Conservation (phyloP, 2,113 vertebrate species). For the Ciconia maguari region DNA sequence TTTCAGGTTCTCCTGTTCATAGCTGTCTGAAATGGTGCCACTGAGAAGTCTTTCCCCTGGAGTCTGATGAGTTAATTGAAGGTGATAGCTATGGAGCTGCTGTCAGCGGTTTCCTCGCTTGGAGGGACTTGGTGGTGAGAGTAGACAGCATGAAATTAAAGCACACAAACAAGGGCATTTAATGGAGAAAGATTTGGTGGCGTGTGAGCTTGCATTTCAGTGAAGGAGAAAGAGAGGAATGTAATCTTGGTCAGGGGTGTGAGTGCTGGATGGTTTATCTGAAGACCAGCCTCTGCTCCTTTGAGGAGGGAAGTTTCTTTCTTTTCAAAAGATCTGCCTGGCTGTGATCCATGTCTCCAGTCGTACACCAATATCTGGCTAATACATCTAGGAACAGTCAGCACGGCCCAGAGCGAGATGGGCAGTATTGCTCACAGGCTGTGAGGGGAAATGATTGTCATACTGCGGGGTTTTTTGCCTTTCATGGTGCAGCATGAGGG, state of each 20-base stretch:
- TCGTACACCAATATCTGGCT: accelerated
- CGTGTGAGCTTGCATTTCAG: neutral
- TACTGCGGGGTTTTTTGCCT: neutral
- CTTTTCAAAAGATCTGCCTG: neutral
- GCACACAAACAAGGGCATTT: neutral
- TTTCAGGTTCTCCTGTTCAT: neutral
- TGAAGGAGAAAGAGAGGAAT: neutral
- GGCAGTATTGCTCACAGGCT: neutral
- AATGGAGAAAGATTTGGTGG: neutral
- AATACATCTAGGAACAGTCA: neutral
- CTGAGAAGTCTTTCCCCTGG: neutral
- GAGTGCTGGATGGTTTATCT: neutral
- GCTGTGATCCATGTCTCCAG: neutral
- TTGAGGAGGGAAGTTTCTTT: neutral
- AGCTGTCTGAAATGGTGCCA: neutral
- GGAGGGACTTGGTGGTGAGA: neutral
- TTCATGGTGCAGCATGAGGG: neutral
- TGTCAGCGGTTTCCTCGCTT: neutral
- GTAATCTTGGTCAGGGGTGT: neutral
- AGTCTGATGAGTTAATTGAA: slow-evolving; percentile 1
- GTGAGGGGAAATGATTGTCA: neutral
- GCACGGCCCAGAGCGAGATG: neutral
- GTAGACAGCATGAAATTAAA: neutral
- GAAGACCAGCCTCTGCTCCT: neutral
- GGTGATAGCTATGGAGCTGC: neutral